Base-by-base conservation (phyloP, 2,888 invertebrate species). In the Saturnia pavonia region DNA sequence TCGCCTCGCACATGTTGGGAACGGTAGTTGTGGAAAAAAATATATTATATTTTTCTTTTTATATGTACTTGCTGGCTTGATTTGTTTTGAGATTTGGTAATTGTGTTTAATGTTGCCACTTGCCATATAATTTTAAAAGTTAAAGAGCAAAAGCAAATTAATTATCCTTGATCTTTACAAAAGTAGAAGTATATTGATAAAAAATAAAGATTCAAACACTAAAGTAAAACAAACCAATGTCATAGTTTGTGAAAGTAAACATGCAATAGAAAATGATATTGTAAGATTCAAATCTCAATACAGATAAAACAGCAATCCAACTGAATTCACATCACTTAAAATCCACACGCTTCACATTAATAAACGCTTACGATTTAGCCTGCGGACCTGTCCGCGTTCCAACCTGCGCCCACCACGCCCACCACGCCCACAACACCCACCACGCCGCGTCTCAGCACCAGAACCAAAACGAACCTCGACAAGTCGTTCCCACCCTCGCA, bases 1-100 rank as follows among this genome's bases (percentile, higher is more conserved):
- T 88, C 88, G 88, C 85, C 87, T 86, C 85, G 72, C n/a, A 14
- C 12, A 70, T 70, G 68, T 63, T 72, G 80, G 78, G 79, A 74
- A 72, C 72, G 78, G 81, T 75, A 68, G 72, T 75, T 73, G 75
- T 71, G 68, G 8, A 66, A 67, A 63, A 78, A 75, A 66, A 72
- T 72, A 75, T 70, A 76, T 75, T 75, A 60, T 74, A 74, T 73
- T 22, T 70, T 66, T 54, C 54, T 42, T 19, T 69, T 45, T 22
- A 6, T 54, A 7, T 27, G 57, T 60, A 60, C 14, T 60, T 60
- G 4, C 22, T 1, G 42, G 8, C n/a, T 42, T 51, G 19, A n/a
- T 57, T 65, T 67, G 67, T 54, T 16, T 66, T 51, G 67, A 22
- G 65, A 70, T 70, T 70, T 67, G 51, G 42, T 51, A 42, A 27